Base-by-base conservation (phyloP, 1,140 invertebrate species). In the Chrysomallon squamiferum region DNA sequence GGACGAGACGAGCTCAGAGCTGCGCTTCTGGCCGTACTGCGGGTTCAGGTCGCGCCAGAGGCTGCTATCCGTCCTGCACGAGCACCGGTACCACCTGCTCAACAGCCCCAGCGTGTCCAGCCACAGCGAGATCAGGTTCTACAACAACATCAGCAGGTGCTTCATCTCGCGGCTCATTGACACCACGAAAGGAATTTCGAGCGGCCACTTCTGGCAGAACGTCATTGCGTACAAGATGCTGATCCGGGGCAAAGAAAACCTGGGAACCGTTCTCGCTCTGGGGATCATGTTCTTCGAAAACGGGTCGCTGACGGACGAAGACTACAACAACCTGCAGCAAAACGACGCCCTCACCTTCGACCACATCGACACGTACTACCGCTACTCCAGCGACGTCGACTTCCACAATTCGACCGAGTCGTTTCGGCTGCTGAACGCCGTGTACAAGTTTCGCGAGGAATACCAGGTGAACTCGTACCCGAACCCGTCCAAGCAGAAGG, bases 181-280 rank as follows among this genome's bases (percentile, higher is more conserved):
- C 13, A 41, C 65, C 43, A 35, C 49, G 15, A 66, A 41, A 29
- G 22, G 60, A 11, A 60, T 66, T 57, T 27, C 43, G 0, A 57
- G 62, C 32, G 56, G 33, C 15, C 33, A 33, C 2, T 35, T 68
- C 15, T 68, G 66, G 66, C 62, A 69, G 41, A 49, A 69, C 25
- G 43, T 65, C 32, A 20, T 69, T 25, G 67, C 67, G 7, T 69
- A 69, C 62, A 69, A 69, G 50, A 64, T 63, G 2, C 22, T 69
- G 7, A 60, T 69, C 38, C 59, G 52, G 25, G 56, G 62, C 35
- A 56, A 69, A 49, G 67, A 69, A 45, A 30, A 32, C 15, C 29
- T 61, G 2, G 67, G 67, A 6, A 59, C 65, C 3, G 45, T 56
- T 29, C 20, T 69, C 3, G 15, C 67, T 2, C 11, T 62, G 27